phyloP scores from a whole-genome alignment of 2,797 vertebrate species.

The Pteropus rufus region DNA sequence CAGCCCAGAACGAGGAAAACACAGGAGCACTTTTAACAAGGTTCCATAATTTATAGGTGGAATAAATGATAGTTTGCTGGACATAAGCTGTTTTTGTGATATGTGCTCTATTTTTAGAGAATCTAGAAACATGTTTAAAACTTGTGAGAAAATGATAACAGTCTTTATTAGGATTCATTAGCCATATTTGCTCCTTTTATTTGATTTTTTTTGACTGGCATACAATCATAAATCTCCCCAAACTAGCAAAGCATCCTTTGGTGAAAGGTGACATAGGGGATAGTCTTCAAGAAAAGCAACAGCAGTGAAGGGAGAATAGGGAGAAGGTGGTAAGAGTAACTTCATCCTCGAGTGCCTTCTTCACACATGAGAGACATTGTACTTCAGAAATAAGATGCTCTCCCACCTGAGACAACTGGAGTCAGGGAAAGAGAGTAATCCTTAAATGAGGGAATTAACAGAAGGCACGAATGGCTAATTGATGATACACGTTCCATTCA shows the following conservation, averaged over 20 bases:
- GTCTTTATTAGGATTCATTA: conserved; percentile 70
- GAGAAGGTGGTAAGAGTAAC: neutral
- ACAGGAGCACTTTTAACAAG: conserved; percentile 12
- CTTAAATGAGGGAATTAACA: conserved; percentile 57
- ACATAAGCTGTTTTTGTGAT: conserved; percentile 61
- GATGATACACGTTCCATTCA: conserved; percentile 54
- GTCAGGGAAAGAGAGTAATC: neutral
- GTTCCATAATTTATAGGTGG: conserved; percentile 43
- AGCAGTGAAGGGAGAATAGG: neutral
- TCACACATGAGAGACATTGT: neutral
- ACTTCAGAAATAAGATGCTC: neutral
- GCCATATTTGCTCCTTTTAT: conserved; percentile 56
- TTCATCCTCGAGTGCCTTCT: neutral
- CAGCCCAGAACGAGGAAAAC: neutral
- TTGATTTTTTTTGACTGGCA: conserved; percentile 58
- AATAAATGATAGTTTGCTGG: conserved; percentile 66
- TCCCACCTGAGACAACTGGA: neutral
- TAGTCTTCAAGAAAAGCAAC: neutral
- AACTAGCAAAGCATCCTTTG: conserved; percentile 15
- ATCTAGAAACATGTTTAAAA: conserved; percentile 66
- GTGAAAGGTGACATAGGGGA: conserved; percentile 53
- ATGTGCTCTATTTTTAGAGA: conserved; percentile 69
- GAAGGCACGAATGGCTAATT: conserved; percentile 71
- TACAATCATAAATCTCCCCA: conserved; percentile 66
- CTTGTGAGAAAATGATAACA: conserved; percentile 69